phyloP scores from a whole-genome alignment of 2,797 vertebrate genomes.

The Adrianichthys oophorus region DNA sequence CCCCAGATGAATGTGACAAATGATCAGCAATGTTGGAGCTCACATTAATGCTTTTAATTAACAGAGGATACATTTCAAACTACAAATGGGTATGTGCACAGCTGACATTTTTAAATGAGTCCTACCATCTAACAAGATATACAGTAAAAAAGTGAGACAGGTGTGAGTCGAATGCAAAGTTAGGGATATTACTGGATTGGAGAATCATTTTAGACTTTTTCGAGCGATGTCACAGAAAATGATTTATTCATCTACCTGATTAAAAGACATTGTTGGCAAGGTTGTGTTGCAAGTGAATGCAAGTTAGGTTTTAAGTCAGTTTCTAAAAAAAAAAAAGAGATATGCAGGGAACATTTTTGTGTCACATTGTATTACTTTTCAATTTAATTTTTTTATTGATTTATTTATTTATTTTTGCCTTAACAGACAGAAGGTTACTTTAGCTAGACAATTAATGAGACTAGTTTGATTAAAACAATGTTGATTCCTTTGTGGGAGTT shows the following conservation, averaged over 20 bases:
- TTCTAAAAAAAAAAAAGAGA: no score
- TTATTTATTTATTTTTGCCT: no score
- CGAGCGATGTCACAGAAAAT: neutral
- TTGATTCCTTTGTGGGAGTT: slow-evolving; percentile 4
- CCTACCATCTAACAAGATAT: neutral
- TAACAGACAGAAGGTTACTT: no score
- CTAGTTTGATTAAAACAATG: slow-evolving; percentile 5
- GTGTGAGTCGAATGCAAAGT: neutral
- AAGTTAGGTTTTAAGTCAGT: no score
- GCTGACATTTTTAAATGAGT: slow-evolving; percentile 45
- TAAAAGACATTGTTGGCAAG: no score
- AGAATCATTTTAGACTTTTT: neutral
- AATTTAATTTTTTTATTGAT: no score
- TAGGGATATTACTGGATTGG: neutral
- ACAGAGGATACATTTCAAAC: slow-evolving; percentile 58
- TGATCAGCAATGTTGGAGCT: slow-evolving; percentile 58
- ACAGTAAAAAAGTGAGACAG: neutral
- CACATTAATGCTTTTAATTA: slow-evolving; percentile 67
- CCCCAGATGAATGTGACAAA: slow-evolving; percentile 47
- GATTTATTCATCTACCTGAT: neutral
- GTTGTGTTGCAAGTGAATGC: no score
- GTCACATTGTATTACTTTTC: no score
- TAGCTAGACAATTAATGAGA: no score
- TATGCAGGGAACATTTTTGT: no score
- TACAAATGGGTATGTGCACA: slow-evolving; percentile 47